Percentiles rank a stretch among this genome's conserved stretches.
These are phyloP conservation scores for Platyura marginata DNA, from an alignment of 1,140 invertebrate species.

Conservation along the genomic window DNA sequence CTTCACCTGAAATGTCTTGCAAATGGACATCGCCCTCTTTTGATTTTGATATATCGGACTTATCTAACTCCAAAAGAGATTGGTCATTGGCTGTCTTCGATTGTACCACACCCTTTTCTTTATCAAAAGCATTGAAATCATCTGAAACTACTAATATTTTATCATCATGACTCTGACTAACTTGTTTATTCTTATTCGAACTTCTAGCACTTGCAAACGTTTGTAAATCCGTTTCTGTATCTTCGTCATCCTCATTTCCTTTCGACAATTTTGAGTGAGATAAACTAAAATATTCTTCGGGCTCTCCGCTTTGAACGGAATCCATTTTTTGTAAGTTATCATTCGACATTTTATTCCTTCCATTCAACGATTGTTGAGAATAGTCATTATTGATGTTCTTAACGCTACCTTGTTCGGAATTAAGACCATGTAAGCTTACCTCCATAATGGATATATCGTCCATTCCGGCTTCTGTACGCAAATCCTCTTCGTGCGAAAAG, in stretches of 20 bases:
- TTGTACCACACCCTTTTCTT: slow-evolving; percentile 3
- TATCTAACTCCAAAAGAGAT: no score
- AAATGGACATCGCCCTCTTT: slow-evolving; percentile 4
- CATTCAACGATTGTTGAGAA: slow-evolving; percentile 12
- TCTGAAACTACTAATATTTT: slow-evolving; percentile 19
- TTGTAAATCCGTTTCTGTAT: slow-evolving; percentile 33
- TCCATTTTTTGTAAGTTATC: slow-evolving; percentile 8
- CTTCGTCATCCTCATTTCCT: slow-evolving; percentile 22
- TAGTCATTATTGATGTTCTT: no score
- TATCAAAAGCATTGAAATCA: slow-evolving; percentile 7
- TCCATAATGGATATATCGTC: slow-evolving; percentile 67
- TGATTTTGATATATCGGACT: not conserved
- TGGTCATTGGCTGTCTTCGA: slow-evolving; percentile 10
- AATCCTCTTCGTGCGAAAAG: slow-evolving; percentile 57
- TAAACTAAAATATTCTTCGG: slow-evolving; percentile 35
- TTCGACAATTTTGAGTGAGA: slow-evolving; percentile 18
- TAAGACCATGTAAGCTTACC: slow-evolving; percentile 24
- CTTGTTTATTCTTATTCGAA: slow-evolving; percentile 20
- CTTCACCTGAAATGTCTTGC: slow-evolving; percentile 30
- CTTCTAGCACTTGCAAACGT: slow-evolving; percentile 40
- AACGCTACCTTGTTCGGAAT: slow-evolving; percentile 14
- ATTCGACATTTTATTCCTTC: no score
- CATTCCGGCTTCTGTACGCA: slow-evolving; percentile 64
- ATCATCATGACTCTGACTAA: slow-evolving; percentile 15
- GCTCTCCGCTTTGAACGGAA: slow-evolving; percentile 9